Evolutionary conservation across 1,140 invertebrate genomes (phyloP), one percentile per base, ranked within the genome.

Genomic region (Drosophila grimshawi): DNA sequence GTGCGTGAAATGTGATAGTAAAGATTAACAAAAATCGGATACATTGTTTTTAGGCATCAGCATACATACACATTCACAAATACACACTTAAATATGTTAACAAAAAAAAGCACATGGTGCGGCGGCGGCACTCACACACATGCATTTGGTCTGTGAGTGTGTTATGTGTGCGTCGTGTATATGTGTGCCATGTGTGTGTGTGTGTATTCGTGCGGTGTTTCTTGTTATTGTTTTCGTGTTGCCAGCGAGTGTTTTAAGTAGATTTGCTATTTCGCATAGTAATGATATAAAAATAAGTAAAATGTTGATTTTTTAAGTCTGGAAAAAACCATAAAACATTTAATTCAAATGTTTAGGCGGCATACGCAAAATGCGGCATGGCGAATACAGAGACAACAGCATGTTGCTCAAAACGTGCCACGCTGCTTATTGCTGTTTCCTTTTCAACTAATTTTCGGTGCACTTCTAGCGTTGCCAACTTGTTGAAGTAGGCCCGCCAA

Each of bases 381-480:
- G 43, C 35, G 32, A 45, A 57, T 30, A 63, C 6, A 39, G 59
- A 52, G 67, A 67, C 53, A 75, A 59, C 76, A 71, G 80, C 80
- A 82, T 79, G 80, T 80, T 80, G 68, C 37, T 65, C 8, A 52
- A 52, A 76, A 72, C 71, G 69, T 80, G 81, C 65, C 81, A 85
- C 81, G 81, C 77, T 80, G 78, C 41, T 80, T 80, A 74, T 63
- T 78, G 55, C 43, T 33, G 30, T 70, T 74, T 63, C 30, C 41
- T 60, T 71, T 76, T 72, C 52, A 35, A n/a, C 29, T 45, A 56
- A 6, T 6, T 29, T 60, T 69, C 30, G 51, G 51, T 76, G 60
- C 76, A 67, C 6, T 62, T 41, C 33, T 33, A 59, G 78, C 29
- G 70, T 79, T 81, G 68, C 76, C 65, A 57, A 55, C 65, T 71